Conservation (phyloP, 2,888 invertebrate species). For the Bimastos eiseni region DNA sequence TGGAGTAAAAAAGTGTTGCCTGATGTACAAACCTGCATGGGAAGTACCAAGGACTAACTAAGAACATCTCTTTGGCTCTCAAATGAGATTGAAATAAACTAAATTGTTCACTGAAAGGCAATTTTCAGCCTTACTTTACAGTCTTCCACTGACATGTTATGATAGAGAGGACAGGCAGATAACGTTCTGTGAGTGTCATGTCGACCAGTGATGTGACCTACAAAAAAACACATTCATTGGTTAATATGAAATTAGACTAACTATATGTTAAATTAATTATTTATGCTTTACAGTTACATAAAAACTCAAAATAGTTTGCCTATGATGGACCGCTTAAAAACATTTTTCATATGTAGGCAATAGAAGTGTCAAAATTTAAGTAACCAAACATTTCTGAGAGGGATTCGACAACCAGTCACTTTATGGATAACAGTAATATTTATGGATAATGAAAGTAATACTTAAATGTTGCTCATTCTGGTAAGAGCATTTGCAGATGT, state of each 20-base stretch:
- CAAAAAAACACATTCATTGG: conserved; percentile 20
- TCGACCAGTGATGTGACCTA: conserved; percentile 69
- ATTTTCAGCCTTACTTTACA: conserved; percentile 67
- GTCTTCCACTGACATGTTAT: conserved; percentile 78
- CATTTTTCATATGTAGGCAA: neutral
- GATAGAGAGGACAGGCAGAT: conserved; percentile 88
- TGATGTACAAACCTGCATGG: too few species aligned
- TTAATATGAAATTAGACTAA: neutral
- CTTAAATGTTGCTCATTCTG: too few species aligned
- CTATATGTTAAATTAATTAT: neutral
- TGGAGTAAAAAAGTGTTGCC: too few species aligned
- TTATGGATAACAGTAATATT: too few species aligned
- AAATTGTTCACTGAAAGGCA: neutral
- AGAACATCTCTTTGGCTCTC: neutral
- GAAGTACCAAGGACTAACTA: too few species aligned
- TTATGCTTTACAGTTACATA: neutral
- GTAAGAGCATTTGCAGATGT: too few species aligned
- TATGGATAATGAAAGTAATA: too few species aligned
- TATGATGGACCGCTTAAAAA: neutral
- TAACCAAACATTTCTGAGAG: neutral
- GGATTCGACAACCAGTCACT: too few species aligned
- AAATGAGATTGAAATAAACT: neutral
- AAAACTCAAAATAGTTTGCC: neutral
- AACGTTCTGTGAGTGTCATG: conserved; percentile 81
- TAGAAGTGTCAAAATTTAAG: too few species aligned